Conservation (phyloP, 1,140 invertebrate genomes). For the Palaemon carinicauda region DNA sequence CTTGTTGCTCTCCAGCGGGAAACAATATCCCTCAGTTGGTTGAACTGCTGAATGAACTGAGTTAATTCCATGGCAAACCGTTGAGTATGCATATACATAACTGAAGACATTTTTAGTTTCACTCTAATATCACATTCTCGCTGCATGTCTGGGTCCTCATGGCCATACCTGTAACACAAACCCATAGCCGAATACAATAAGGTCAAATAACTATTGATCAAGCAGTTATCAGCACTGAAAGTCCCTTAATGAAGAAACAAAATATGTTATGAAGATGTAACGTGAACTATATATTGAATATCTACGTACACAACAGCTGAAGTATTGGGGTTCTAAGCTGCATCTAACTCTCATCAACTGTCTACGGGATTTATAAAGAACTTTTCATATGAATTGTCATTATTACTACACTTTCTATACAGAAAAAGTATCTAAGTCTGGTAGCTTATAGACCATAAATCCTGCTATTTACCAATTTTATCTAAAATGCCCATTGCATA, state of each 20-base stretch:
- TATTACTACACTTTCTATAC: no score
- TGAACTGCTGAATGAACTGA: constrained; percentile 85
- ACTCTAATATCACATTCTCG: constrained; percentile 80
- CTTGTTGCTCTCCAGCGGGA: constrained; percentile 53
- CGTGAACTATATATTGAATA: no score
- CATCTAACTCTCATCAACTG: no score
- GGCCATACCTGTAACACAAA: constrained; percentile 63
- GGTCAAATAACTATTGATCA: neutral
- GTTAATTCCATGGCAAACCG: constrained; percentile 89
- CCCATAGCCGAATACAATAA: neutral
- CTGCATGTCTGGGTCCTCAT: constrained; percentile 65
- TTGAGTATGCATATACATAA: constrained; percentile 94
- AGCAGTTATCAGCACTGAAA: neutral
- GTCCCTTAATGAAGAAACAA: neutral
- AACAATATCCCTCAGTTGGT: constrained; percentile 78
- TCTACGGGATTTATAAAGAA: no score
- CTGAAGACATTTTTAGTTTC: constrained; percentile 82
- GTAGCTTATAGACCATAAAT: no score
- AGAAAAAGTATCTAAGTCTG: no score
- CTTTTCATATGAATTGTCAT: no score
- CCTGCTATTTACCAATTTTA: no score
- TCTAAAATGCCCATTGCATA: no score
- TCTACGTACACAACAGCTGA: no score
- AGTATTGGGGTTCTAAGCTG: no score
- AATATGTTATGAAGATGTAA: neutral